phyloP scores from a whole-genome alignment of 2,888 invertebrate genomes.

The Limnephilus lunatus region DNA sequence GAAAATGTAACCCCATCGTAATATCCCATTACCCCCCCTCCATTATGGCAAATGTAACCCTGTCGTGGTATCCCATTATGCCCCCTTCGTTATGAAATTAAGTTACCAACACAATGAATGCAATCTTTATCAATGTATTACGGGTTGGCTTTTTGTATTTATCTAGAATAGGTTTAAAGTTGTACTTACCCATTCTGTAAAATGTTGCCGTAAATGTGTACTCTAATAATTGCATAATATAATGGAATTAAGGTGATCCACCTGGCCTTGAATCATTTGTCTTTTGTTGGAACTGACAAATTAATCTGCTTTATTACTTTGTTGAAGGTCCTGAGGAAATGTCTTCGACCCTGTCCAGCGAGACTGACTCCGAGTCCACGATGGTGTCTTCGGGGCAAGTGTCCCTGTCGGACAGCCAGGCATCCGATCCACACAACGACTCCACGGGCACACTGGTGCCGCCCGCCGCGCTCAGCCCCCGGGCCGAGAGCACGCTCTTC shows the following conservation, averaged over 20 bases:
- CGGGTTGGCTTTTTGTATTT: too few species aligned
- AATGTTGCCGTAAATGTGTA: background rate
- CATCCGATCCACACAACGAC: conserved; percentile 40
- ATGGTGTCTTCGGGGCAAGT: conserved; percentile 27
- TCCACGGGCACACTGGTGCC: conserved; percentile 27
- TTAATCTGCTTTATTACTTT: background rate
- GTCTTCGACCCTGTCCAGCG: conserved; percentile 49
- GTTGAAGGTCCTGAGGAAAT: conserved; percentile 38
- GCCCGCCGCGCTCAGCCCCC: background rate
- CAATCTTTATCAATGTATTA: too few species aligned
- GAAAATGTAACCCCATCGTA: too few species aligned
- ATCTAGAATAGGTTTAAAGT: background rate
- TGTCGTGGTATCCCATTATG: too few species aligned
- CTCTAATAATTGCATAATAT: background rate
- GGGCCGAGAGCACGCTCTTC: background rate
- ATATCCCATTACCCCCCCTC: too few species aligned
- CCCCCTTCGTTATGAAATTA: too few species aligned
- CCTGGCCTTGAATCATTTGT: background rate
- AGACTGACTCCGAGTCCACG: conserved; percentile 46
- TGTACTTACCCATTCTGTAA: background rate
- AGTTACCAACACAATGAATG: too few species aligned
- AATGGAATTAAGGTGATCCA: background rate
- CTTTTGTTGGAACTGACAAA: background rate
- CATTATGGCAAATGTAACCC: too few species aligned
- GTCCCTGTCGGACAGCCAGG: conserved; percentile 28